Evolutionary conservation across 2,113 vertebrate genomes (phyloP).

Genomic region (Azemiops feae): DNA sequence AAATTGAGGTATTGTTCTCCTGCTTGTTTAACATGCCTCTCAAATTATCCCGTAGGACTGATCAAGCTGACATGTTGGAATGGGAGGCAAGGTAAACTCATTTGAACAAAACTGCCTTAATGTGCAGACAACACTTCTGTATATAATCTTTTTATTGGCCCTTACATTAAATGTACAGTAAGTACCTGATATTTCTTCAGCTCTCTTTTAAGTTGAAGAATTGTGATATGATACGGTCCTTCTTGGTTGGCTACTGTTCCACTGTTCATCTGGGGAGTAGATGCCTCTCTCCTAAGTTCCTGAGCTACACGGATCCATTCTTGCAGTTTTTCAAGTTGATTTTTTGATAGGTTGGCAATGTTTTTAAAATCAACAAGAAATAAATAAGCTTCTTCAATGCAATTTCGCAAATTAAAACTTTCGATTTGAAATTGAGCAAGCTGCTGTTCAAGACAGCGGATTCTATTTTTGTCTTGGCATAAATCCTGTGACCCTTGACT

Average conservation of each 20-base stretch:
- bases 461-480: slow-evolving; percentile 62
- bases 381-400: slow-evolving; percentile 76
- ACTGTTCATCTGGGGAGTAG: slow-evolving; percentile 37
- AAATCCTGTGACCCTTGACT: slow-evolving; percentile 56
- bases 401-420: slow-evolving; percentile 69
- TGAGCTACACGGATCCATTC: slow-evolving; percentile 78
- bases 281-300: slow-evolving; percentile 61
- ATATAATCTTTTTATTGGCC: background rate
- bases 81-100: background rate
- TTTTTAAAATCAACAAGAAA: slow-evolving; percentile 74
- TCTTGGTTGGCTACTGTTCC: slow-evolving; percentile 48
- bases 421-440: slow-evolving; percentile 66
- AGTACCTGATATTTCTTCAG: slow-evolving; percentile 84
- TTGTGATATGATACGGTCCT: slow-evolving; percentile 63
- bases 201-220: slow-evolving; percentile 78
- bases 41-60: background rate
- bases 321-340: slow-evolving; percentile 70
- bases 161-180: slow-evolving; percentile 23
- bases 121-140: background rate
- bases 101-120: background rate
- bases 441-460: slow-evolving; percentile 70
- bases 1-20: background rate
- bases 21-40: background rate
- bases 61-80: background rate
- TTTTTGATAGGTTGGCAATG: slow-evolving; percentile 58